These are phyloP conservation scores for Eleginops maclovinus DNA, from an alignment of 2,113 vertebrate genomes.

Conservation along the genomic window DNA sequence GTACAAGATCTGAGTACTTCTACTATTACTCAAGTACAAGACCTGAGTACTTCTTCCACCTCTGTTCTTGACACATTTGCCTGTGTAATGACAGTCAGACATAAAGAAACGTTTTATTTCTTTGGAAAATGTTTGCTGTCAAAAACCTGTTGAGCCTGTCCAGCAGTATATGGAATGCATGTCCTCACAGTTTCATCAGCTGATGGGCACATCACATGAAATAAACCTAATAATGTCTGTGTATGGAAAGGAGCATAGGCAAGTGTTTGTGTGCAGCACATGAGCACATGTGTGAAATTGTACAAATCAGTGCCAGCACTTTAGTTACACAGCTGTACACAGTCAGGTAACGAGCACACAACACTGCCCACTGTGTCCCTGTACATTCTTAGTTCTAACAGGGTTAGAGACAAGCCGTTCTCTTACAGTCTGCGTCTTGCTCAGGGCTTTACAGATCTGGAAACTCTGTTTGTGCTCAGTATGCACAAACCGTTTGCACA, in stretches of 20 bases:
- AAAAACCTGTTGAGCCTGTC: background rate
- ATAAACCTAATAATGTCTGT: constrained; percentile 34
- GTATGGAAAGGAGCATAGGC: background rate
- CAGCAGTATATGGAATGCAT: background rate
- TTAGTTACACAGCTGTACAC: constrained; percentile 3
- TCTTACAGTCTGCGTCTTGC: constrained; percentile 14
- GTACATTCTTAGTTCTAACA: constrained; percentile 42
- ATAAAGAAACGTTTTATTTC: background rate
- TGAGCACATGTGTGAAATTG: constrained; percentile 12
- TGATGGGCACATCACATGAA: constrained; percentile 13
- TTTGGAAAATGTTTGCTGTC: background rate
- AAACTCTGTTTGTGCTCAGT: background rate
- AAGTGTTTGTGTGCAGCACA: constrained; percentile 11
- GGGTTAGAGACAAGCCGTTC: constrained; percentile 19
- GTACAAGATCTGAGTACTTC: too few species aligned
- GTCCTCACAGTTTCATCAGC: constrained; percentile 23
- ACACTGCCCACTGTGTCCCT: constrained; percentile 15
- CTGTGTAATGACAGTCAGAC: background rate
- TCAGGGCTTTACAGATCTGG: background rate
- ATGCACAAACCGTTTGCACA: background rate
- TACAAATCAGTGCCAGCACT: constrained; percentile 22
- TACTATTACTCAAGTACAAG: too few species aligned
- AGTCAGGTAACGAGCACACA: constrained; percentile 22
- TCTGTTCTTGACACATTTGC: too few species aligned
- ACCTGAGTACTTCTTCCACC: too few species aligned